Evolutionary conservation across 30 jellyfish, hydroid and myxozoan species (phyloP).

Genomic region (Nemopilema nomurai): DNA sequence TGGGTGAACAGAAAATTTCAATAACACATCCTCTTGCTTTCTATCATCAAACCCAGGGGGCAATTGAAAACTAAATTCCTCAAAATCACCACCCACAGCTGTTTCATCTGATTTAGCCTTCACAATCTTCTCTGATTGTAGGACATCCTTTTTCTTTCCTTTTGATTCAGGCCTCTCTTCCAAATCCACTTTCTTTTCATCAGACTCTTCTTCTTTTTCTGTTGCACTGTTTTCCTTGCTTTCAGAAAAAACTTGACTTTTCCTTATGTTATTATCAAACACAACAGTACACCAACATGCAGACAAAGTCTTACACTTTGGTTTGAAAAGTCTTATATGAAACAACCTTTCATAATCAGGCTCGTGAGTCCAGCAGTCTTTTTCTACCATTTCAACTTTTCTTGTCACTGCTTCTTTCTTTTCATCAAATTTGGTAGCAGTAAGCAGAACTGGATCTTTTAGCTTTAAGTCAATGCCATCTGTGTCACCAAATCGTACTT

Average conservation of each 20-base stretch:
- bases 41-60: constrained; percentile 19
- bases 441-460: not conserved
- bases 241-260: constrained; percentile 28
- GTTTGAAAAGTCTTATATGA: constrained; percentile 49
- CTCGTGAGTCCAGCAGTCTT: constrained; percentile 75
- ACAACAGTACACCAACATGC: constrained; percentile 63
- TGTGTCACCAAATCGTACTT: constrained; percentile 48
- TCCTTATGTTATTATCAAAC: constrained; percentile 52
- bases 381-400: constrained; percentile 24
- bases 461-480: not conserved
- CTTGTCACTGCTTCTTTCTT: not conserved
- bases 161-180: constrained; percentile 8
- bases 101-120: not conserved
- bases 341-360: constrained; percentile 61
- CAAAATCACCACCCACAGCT: constrained; percentile 7
- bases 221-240: not conserved
- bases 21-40: constrained; percentile 33
- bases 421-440: not conserved
- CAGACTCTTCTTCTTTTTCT: not conserved
- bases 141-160: not conserved
- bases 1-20: constrained; percentile 81
- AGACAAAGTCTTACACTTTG: constrained; percentile 52
- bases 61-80: constrained; percentile 55
- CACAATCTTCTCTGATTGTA: not conserved
- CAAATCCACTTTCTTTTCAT: not conserved